phyloP scores from a whole-genome alignment of 2,113 vertebrate genomes.

The Carlito syrichta region DNA sequence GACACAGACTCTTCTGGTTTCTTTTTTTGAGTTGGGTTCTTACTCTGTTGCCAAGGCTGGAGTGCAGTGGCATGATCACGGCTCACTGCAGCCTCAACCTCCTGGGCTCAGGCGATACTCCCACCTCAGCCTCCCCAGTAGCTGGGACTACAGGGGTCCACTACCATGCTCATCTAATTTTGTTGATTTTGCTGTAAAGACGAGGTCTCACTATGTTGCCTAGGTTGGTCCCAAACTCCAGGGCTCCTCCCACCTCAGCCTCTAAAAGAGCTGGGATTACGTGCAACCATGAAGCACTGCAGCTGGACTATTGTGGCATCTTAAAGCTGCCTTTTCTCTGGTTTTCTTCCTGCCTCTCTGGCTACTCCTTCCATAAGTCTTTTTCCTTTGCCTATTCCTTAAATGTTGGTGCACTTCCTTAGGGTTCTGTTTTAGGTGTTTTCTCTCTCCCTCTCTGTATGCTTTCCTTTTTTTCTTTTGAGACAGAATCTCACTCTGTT shows the following conservation, averaged over 20 bases:
- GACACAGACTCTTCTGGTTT: not conserved
- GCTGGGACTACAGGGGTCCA: not conserved
- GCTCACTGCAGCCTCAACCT: not conserved
- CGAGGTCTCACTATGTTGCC: not conserved
- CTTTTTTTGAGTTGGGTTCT: not conserved
- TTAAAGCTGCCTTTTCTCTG: not conserved
- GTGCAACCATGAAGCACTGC: not conserved
- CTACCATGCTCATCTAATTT: not conserved
- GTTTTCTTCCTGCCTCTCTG: not conserved
- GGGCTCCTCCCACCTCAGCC: not conserved
- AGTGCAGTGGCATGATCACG: not conserved
- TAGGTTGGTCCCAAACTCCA: not conserved
- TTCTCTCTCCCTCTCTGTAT: not conserved
- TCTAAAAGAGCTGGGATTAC: not conserved
- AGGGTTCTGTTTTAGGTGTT: not conserved
- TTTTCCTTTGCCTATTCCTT: not conserved
- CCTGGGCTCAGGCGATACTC: not conserved
- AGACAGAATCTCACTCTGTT: too few relatives aligned
- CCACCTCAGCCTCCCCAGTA: not conserved
- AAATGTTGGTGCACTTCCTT: not conserved
- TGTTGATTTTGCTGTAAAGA: not conserved
- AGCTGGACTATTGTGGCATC: not conserved
- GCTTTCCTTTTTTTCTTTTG: too few relatives aligned
- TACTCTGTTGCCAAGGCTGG: not conserved
- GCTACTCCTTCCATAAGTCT: not conserved